Evolutionary conservation across 35 echinoderm and acorn worm genomes (phyloP).

Genomic region (Eucidaris tribuloides): DNA sequence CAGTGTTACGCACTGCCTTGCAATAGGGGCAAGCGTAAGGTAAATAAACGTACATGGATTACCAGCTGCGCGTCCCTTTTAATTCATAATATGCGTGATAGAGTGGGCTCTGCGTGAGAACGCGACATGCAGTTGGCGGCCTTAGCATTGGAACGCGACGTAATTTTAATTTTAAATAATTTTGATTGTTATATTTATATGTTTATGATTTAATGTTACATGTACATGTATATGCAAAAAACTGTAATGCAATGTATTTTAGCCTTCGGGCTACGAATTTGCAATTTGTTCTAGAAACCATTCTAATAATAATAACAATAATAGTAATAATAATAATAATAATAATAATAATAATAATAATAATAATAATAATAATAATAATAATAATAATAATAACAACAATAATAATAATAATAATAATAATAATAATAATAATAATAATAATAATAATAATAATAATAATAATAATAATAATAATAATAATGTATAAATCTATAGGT

Average conservation of each 20-base stretch:
- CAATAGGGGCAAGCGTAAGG: too few relatives aligned
- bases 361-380: slow-evolving; percentile 1
- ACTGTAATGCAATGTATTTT: too few relatives aligned
- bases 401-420: background rate
- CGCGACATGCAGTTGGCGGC: too few relatives aligned
- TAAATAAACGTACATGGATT: too few relatives aligned
- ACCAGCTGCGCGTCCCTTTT: background rate
- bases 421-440: background rate
- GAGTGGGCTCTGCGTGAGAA: background rate
- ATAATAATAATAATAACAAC: background rate
- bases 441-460: background rate
- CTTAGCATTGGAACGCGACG: too few relatives aligned
- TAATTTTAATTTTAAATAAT: background rate
- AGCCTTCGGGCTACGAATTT: too few relatives aligned
- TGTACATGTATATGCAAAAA: background rate
- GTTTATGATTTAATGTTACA: too few relatives aligned
- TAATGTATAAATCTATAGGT: too few relatives aligned
- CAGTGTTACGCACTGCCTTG: too few relatives aligned
- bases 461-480: background rate
- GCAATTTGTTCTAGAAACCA: background rate
- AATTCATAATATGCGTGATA: too few relatives aligned
- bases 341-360: background rate
- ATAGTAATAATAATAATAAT: background rate
- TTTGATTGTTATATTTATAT: background rate
- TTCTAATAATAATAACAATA: background rate